Evolutionary conservation across 2,888 invertebrate species (phyloP), one percentile per base, ranked within the genome.

Genomic region (Heteromyza rotundicornis): DNA sequence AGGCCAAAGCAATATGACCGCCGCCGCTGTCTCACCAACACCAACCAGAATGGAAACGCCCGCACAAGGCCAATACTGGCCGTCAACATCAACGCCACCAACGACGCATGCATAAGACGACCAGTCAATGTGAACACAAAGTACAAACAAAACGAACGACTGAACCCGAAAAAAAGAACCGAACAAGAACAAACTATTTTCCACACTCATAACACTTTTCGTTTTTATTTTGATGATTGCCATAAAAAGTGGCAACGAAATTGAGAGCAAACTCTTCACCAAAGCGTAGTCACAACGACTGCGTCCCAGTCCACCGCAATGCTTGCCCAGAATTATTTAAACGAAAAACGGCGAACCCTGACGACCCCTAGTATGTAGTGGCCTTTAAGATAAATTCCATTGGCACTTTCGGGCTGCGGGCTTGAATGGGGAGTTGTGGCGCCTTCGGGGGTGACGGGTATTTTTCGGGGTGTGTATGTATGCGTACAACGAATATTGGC

Each of bases 401-500:
- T 32, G 40, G 40, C n/a, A 14, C 40, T 3, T 3, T 40, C 14
- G 40, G 40, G 8, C 40, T 3, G 40, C 3, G 40, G 3, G 40
- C 40, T 7, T 40, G 8, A n/a, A n/a, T 14, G 16, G 57, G 20
- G 17, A n/a, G n/a, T n/a, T n/a, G n/a, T n/a, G n/a, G n/a, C n/a
- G n/a, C n/a, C n/a, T n/a, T n/a, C n/a, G n/a, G n/a, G n/a, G n/a
- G n/a, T n/a, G n/a, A n/a, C n/a, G n/a, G n/a, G n/a, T n/a, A n/a
- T n/a, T n/a, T n/a, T n/a, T n/a, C n/a, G n/a, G n/a, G n/a, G n/a
- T n/a, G n/a, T n/a, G n/a, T n/a, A n/a, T n/a, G n/a, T 58, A 36
- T 24, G 32, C 35, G 51, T n/a, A n/a, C 40, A 35, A 35, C n/a
- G 50, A 19, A 56, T 49, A 59, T 59, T 53, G 53, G 53, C 24